Conservation (phyloP, 2,113 vertebrate species). For the Helogale parvula region DNA sequence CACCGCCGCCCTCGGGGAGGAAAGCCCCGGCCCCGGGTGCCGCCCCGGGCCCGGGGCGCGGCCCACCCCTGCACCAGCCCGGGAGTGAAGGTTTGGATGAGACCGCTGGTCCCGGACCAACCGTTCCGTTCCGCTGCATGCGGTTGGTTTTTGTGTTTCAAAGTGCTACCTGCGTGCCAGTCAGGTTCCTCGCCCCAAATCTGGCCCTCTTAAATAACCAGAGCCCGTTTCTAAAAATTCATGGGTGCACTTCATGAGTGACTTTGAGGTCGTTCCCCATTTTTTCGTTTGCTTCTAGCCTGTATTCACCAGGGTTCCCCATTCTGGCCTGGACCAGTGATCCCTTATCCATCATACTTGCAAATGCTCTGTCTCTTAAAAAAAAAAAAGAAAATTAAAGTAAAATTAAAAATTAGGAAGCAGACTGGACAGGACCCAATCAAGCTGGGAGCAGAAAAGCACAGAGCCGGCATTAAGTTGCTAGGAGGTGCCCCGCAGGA, state of each 20-base stretch:
- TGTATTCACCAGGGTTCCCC: background rate
- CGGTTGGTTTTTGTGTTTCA: background rate
- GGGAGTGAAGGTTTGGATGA: background rate
- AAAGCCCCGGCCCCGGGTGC: background rate
- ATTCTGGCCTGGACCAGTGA: background rate
- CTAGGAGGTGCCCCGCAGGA: background rate
- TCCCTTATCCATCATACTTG: background rate
- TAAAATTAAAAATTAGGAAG: background rate
- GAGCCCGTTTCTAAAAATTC: background rate
- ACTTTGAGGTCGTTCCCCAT: background rate
- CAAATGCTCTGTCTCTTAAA: background rate
- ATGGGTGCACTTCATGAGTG: background rate
- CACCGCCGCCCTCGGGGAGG: background rate
- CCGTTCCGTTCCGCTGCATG: background rate
- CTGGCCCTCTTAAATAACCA: background rate
- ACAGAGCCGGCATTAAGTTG: background rate
- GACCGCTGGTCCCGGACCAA: fast-evolving
- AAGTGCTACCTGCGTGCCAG: background rate
- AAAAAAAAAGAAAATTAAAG: background rate
- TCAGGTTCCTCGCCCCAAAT: background rate
- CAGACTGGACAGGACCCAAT: background rate
- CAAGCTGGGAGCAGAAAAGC: background rate
- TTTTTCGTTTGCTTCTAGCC: background rate
- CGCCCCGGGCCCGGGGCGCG: background rate
- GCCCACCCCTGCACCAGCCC: background rate